Conservation (phyloP, 2,888 invertebrate species). For the Campaea margaritaria region DNA sequence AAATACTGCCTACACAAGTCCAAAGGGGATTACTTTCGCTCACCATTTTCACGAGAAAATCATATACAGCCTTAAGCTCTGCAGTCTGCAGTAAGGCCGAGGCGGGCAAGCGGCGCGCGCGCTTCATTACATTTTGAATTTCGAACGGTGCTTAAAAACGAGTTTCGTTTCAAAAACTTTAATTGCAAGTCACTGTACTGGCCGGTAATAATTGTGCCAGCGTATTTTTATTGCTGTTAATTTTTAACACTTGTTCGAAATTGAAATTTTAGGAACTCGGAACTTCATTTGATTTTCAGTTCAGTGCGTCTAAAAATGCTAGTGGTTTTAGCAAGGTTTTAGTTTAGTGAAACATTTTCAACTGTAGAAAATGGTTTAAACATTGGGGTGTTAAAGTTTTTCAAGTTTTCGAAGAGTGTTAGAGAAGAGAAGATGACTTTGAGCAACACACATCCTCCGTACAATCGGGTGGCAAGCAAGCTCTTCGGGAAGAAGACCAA, state of each 20-base stretch:
- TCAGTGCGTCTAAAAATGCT: conserved; percentile 16
- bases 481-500: conserved; percentile 77
- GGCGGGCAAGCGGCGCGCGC: conserved; percentile 57
- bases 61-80: conserved; percentile 62
- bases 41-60: conserved; percentile 66
- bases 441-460: conserved; percentile 64
- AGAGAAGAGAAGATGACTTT: conserved; percentile 65
- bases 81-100: conserved; percentile 68
- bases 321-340: conserved; percentile 9
- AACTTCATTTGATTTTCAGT: conserved; percentile 27
- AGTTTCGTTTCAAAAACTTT: conserved; percentile 29
- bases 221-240: conserved; percentile 22
- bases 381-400: conserved; percentile 28
- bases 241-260: conserved; percentile 17
- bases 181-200: conserved; percentile 33
- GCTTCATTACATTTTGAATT: conserved; percentile 53
- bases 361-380: conserved; percentile 15
- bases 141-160: conserved; percentile 34
- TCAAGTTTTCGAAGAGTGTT: conserved; percentile 8
- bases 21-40: conserved; percentile 69
- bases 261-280: conserved; percentile 15
- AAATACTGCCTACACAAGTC: conserved; percentile 23
- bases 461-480: conserved; percentile 69
- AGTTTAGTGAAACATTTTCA: background rate
- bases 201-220: conserved; percentile 27